These are phyloP conservation scores for Mesoclemmys tuberculata DNA, from an alignment of 2,113 vertebrate genomes.

Conservation along the genomic window DNA sequence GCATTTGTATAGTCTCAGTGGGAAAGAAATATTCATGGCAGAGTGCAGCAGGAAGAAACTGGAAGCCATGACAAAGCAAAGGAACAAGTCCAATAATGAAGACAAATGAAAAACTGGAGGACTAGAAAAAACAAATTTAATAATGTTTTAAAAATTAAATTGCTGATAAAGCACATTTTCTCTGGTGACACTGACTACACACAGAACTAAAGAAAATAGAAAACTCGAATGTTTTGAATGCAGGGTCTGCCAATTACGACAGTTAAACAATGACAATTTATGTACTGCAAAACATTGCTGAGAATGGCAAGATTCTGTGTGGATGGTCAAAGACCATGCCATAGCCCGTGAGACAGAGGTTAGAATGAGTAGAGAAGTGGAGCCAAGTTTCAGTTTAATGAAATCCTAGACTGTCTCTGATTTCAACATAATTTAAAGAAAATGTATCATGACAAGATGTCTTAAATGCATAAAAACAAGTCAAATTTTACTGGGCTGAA, in stretches of 20 bases:
- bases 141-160: conserved; percentile 18
- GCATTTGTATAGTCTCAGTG: conserved; percentile 60
- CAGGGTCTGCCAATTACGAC: conserved; percentile 21
- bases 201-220: background rate
- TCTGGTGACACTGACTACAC: conserved; percentile 18
- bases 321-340: background rate
- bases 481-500: background rate
- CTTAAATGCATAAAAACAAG: conserved; percentile 36
- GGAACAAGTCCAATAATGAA: conserved; percentile 43
- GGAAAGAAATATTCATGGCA: conserved; percentile 54
- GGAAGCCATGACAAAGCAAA: conserved; percentile 49
- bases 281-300: background rate
- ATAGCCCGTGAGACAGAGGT: background rate
- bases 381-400: conserved; percentile 50
- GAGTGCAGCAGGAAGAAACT: conserved; percentile 5
- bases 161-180: conserved; percentile 31
- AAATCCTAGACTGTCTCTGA: conserved; percentile 28
- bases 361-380: background rate
- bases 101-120: background rate
- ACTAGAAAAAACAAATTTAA: conserved; percentile 26
- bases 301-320: background rate
- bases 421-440: conserved; percentile 35
- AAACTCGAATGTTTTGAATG: background rate
- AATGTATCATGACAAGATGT: conserved; percentile 41
- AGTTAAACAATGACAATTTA: background rate